Evolutionary conservation across 2,113 vertebrate genomes (phyloP).

Genomic region (Ammodytes dubius): DNA sequence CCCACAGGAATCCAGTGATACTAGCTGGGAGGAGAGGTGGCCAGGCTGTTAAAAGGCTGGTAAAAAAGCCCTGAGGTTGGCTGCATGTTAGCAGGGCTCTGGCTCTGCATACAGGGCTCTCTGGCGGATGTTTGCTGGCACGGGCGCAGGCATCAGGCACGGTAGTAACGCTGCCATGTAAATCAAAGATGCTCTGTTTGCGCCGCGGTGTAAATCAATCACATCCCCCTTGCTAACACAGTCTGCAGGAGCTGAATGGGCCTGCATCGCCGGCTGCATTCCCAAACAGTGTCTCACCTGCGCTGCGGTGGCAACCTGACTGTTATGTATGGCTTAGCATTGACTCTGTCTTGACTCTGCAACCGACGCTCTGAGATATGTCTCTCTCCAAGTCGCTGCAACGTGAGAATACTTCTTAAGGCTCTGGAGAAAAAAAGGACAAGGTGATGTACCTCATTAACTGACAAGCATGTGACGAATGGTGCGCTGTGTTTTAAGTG

Average conservation of each 20-base stretch:
- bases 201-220: conserved; percentile 58
- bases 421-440: conserved; percentile 33
- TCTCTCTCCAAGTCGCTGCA: conserved; percentile 45
- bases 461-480: conserved; percentile 70
- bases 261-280: conserved; percentile 75
- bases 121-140: conserved; percentile 64
- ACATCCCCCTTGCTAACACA: conserved; percentile 62
- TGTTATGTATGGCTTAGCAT: conserved; percentile 51
- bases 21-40: conserved; percentile 58
- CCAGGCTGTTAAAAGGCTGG: conserved; percentile 71
- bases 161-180: conserved; percentile 50
- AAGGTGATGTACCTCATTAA: conserved; percentile 59
- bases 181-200: conserved; percentile 55
- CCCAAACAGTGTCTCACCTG: conserved; percentile 74
- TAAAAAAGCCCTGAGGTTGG: conserved; percentile 65
- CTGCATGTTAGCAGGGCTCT: neutral
- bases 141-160: conserved; percentile 31
- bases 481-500: conserved; percentile 48
- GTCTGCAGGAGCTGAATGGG: conserved; percentile 77
- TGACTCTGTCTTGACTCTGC: conserved; percentile 19
- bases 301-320: conserved; percentile 16
- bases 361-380: conserved; percentile 20
- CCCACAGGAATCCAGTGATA: conserved; percentile 75
- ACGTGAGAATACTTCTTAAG: conserved; percentile 70
- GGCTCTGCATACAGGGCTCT: conserved; percentile 23